These are phyloP conservation scores for Philopedon plagiatum DNA, from an alignment of 2,888 invertebrate genomes.

Conservation along the genomic window DNA sequence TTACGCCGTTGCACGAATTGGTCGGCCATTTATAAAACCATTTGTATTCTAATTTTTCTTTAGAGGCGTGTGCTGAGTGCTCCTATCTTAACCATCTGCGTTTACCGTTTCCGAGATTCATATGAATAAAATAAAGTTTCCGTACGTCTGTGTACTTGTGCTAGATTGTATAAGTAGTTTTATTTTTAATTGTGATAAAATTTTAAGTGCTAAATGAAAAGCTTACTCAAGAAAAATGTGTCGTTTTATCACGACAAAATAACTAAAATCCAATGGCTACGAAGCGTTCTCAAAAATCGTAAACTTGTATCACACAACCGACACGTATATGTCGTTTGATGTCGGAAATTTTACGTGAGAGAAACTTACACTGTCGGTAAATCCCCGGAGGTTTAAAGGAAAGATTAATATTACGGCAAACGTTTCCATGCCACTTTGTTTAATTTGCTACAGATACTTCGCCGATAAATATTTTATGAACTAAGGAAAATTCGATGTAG, in stretches of 20 bases:
- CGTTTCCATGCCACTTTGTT: neutral
- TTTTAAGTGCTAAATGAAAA: no score
- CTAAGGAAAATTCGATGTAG: neutral
- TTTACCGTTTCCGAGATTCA: no score
- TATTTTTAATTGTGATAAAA: no score
- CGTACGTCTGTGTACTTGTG: no score
- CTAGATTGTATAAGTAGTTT: no score
- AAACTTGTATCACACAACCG: conserved; percentile 17
- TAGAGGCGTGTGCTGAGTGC: no score
- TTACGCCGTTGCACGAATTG: no score
- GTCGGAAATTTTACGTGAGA: conserved; percentile 24
- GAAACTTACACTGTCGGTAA: conserved; percentile 8
- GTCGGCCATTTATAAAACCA: no score
- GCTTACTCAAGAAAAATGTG: no score
- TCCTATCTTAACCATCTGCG: no score
- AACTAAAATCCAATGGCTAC: neutral
- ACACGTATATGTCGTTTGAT: conserved; percentile 20
- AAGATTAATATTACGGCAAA: conserved; percentile 7
- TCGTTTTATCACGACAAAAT: neutral
- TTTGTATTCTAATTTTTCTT: no score
- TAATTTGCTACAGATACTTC: conserved; percentile 3
- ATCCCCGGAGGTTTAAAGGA: conserved; percentile 4
- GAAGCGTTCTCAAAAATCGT: neutral
- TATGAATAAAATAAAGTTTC: no score
- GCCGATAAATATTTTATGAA: neutral